phyloP scores from a whole-genome alignment of 2,797 vertebrate genomes.

The Fundulus diaphanus region DNA sequence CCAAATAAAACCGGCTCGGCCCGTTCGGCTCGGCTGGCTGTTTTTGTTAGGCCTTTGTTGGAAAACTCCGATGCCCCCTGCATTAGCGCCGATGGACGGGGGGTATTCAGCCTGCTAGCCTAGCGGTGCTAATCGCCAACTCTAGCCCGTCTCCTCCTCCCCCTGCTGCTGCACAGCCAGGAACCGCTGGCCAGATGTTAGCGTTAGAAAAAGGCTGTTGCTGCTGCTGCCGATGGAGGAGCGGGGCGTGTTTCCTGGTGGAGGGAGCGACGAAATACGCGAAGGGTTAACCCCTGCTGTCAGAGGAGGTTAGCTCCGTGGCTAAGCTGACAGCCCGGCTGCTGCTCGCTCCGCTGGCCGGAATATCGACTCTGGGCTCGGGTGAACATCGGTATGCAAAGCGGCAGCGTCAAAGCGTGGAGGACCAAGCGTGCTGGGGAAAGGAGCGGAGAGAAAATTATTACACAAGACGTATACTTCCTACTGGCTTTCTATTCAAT shows the following conservation, averaged over 20 bases:
- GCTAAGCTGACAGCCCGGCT: slow-evolving; percentile 36
- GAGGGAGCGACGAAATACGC: neutral
- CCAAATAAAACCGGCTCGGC: neutral
- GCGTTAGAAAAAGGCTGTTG: neutral
- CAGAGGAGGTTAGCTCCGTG: slow-evolving; percentile 50
- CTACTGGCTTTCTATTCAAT: neutral
- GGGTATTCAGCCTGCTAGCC: slow-evolving; percentile 64
- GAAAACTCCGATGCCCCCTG: slow-evolving; percentile 62
- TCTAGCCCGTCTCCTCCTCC: slow-evolving; percentile 51
- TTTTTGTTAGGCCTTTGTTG: slow-evolving; percentile 17
- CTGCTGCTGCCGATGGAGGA: neutral
- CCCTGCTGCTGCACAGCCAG: slow-evolving; percentile 44
- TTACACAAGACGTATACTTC: neutral
- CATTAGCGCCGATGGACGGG: slow-evolving; percentile 62
- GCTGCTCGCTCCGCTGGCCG: slow-evolving; percentile 24
- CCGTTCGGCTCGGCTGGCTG: accelerated
- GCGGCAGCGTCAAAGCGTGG: neutral
- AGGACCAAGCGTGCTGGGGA: neutral
- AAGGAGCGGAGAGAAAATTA: neutral
- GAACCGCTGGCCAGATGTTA: slow-evolving; percentile 44
- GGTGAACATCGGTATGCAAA: neutral
- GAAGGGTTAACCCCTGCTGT: slow-evolving; percentile 30
- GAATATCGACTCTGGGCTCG: too few species aligned
- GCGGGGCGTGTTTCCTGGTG: neutral
- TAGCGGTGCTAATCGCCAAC: slow-evolving; percentile 71